phyloP scores from a whole-genome alignment of 2,797 vertebrate species.

The Sebastes diploproa region DNA sequence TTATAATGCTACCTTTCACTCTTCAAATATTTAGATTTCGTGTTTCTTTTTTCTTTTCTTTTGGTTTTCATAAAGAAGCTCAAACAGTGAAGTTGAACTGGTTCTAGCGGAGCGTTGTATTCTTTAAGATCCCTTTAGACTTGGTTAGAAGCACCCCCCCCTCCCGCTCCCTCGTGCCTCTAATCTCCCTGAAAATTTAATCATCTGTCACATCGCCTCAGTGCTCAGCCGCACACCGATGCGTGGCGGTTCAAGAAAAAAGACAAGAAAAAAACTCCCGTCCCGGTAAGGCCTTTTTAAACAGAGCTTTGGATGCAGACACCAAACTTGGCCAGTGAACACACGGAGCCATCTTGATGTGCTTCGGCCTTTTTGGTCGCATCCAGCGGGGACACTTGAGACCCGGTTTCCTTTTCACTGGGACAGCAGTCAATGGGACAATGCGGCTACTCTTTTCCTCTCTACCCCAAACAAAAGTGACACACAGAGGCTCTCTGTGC shows the following conservation, averaged over 20 bases:
- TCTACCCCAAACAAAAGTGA: slow-evolving; percentile 46
- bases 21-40: neutral
- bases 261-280: neutral
- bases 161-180: slow-evolving; percentile 36
- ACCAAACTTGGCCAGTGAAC: slow-evolving; percentile 51
- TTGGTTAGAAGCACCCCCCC: slow-evolving; percentile 13
- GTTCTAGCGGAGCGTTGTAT: slow-evolving; percentile 16
- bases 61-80: neutral
- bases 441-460: slow-evolving; percentile 68
- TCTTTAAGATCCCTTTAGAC: slow-evolving; percentile 50
- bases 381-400: slow-evolving; percentile 72
- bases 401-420: slow-evolving; percentile 65
- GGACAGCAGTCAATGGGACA: slow-evolving; percentile 68
- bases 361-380: slow-evolving; percentile 54
- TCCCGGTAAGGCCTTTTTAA: slow-evolving; percentile 39
- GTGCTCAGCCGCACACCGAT: slow-evolving; percentile 61
- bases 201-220: slow-evolving; percentile 79
- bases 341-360: slow-evolving; percentile 60
- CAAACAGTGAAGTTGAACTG: slow-evolving; percentile 24
- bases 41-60: neutral
- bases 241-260: slow-evolving; percentile 40
- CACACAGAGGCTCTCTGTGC: slow-evolving; percentile 68
- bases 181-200: slow-evolving; percentile 82
- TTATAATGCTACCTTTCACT: neutral
- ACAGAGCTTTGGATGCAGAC: slow-evolving; percentile 40